Conservation (phyloP, 2,113 vertebrate species). For the Sphaerodactylus townsendi region DNA sequence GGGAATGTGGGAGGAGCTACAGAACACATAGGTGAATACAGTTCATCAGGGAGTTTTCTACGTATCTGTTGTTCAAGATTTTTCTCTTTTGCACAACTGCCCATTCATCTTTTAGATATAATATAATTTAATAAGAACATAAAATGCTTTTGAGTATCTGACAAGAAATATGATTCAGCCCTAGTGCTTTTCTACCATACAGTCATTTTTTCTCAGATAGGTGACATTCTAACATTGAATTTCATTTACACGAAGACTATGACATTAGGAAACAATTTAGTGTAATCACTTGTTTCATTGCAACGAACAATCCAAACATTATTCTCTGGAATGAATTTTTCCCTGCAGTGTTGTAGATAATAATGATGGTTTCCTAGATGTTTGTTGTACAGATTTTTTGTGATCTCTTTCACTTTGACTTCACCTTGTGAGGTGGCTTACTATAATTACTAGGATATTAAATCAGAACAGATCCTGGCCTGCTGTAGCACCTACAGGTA, state of each 20-base stretch:
- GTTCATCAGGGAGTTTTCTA: constrained; percentile 6
- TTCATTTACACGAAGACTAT: constrained; percentile 59
- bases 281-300: constrained; percentile 51
- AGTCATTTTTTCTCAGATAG: constrained; percentile 50
- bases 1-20: neutral
- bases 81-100: constrained; percentile 46
- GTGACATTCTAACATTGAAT: constrained; percentile 59
- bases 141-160: constrained; percentile 61
- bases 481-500: neutral
- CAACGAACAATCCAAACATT: constrained; percentile 60
- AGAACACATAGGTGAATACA: constrained; percentile 1
- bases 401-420: constrained; percentile 38
- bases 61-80: neutral
- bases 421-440: neutral
- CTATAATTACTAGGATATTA: constrained; percentile 35
- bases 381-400: constrained; percentile 32
- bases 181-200: constrained; percentile 50
- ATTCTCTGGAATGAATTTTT: constrained; percentile 62
- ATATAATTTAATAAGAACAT: constrained; percentile 47
- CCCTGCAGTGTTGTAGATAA: constrained; percentile 46
- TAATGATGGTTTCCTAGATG: constrained; percentile 48
- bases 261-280: constrained; percentile 60
- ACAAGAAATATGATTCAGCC: constrained; percentile 68
- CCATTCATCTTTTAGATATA: constrained; percentile 59
- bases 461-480: constrained; percentile 13